Percentiles rank a stretch among this genome's conserved stretches.
phyloP scores from a whole-genome alignment of 37 sponge, comb jelly and placozoan species.

The Diacarnus erythraeanus region DNA sequence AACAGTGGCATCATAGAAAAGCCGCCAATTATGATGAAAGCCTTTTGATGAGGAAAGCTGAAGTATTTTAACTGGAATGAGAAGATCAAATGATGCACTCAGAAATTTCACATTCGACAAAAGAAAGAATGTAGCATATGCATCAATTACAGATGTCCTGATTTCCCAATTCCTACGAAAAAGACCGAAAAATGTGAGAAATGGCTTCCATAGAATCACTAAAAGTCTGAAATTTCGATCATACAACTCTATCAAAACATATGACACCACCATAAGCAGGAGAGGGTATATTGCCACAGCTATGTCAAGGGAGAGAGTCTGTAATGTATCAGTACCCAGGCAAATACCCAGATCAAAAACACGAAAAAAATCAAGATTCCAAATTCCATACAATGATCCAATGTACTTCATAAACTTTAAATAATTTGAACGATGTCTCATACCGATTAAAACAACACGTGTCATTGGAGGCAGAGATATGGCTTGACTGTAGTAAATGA shows the following conservation, averaged over 20 bases:
- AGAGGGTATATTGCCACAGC: conserved; percentile 28
- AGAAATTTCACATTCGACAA: conserved; percentile 59
- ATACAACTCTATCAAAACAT: conserved; percentile 16
- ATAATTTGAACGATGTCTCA: too few relatives aligned
- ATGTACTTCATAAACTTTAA: too few relatives aligned
- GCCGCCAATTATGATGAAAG: neutral
- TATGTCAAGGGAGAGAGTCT: conserved; percentile 13
- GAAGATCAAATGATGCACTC: conserved; percentile 36
- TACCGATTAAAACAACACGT: too few relatives aligned
- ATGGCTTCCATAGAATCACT: conserved; percentile 9
- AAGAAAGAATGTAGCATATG: conserved; percentile 58
- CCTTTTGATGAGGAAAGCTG: neutral
- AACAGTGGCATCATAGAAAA: conserved; percentile 46
- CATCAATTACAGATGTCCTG: conserved; percentile 42
- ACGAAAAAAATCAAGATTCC: too few relatives aligned
- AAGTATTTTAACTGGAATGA: conserved; percentile 22
- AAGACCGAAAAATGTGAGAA: conserved; percentile 2
- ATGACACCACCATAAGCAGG: neutral
- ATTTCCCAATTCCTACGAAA: conserved; percentile 38
- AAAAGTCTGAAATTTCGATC: neutral
- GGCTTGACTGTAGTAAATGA: too few relatives aligned
- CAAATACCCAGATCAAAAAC: neutral
- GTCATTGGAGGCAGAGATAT: too few relatives aligned
- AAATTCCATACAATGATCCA: too few relatives aligned
- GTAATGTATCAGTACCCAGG: neutral